phyloP scores from a whole-genome alignment of 2,113 vertebrate genomes.

The Pteruthius melanotis region DNA sequence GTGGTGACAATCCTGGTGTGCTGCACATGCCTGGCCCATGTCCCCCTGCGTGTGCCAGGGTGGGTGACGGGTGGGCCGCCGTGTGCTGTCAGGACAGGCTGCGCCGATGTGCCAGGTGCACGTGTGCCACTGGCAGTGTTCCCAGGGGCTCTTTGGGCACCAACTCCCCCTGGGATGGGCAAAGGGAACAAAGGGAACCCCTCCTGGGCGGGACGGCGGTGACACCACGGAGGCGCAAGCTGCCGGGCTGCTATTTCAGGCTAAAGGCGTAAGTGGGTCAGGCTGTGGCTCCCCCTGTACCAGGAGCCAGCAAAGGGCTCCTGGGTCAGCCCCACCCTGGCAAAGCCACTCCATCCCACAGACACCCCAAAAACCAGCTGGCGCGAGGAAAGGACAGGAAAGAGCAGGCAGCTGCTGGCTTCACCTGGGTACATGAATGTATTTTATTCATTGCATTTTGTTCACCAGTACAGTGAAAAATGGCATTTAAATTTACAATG shows the following conservation, averaged over 20 bases:
- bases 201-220: rapidly evolving
- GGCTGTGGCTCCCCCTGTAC: neutral
- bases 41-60: neutral
- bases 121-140: neutral
- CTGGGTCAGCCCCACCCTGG: rapidly evolving
- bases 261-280: constrained; percentile 46
- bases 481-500: constrained; percentile 96
- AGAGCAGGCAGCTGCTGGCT: neutral
- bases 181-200: neutral
- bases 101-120: rapidly evolving
- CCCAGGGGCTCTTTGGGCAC: neutral
- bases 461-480: constrained; percentile 98
- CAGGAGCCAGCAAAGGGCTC: neutral
- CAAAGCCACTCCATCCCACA: neutral
- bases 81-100: rapidly evolving
- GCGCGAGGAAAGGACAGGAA: neutral
- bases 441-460: constrained; percentile 88
- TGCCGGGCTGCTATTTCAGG: neutral
- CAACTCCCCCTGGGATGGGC: neutral
- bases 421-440: constrained; percentile 61
- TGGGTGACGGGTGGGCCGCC: neutral
- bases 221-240: neutral
- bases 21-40: rapidly evolving
- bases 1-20: rapidly evolving
- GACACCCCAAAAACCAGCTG: neutral